Evolutionary conservation across 2,797 vertebrate genomes (phyloP).

Genomic region (Alosa sapidissima): DNA sequence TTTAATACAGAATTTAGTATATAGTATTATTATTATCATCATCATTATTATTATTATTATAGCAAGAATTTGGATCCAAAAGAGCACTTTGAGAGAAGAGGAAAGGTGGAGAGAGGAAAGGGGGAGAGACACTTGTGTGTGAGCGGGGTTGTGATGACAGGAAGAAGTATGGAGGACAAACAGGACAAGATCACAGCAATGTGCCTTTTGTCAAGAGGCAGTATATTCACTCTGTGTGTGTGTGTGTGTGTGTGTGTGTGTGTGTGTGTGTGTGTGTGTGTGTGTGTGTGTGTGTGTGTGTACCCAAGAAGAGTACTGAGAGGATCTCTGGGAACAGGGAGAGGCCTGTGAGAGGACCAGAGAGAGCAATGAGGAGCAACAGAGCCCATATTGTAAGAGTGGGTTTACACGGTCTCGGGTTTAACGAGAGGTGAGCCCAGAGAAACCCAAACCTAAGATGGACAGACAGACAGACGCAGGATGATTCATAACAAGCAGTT

Average conservation of each 20-base stretch:
- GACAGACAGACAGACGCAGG: not conserved
- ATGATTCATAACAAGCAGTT: not conserved
- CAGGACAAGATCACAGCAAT: not conserved
- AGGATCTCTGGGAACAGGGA: not conserved
- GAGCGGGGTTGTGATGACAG: not conserved
- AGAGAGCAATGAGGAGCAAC: not conserved
- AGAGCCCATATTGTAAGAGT: no score
- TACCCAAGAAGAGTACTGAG: not conserved
- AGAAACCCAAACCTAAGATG: not conserved
- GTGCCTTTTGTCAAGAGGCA: not conserved
- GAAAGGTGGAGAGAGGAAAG: not conserved
- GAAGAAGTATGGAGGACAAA: not conserved
- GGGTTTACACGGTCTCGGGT: not conserved
- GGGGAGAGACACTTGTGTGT: not conserved
- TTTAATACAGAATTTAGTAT: no score
- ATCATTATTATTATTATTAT: no score
- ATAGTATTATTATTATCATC: no score
- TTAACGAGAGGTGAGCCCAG: not conserved
- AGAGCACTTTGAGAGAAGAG: not conserved
- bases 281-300: not conserved
- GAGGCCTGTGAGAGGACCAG: not conserved
- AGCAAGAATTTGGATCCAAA: no score
- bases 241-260: constrained; percentile 10
- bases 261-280: not conserved
- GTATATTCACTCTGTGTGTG: not conserved